These are phyloP conservation scores for Chrysemys picta DNA, from an alignment of 2,113 vertebrate genomes.

Conservation along the genomic window DNA sequence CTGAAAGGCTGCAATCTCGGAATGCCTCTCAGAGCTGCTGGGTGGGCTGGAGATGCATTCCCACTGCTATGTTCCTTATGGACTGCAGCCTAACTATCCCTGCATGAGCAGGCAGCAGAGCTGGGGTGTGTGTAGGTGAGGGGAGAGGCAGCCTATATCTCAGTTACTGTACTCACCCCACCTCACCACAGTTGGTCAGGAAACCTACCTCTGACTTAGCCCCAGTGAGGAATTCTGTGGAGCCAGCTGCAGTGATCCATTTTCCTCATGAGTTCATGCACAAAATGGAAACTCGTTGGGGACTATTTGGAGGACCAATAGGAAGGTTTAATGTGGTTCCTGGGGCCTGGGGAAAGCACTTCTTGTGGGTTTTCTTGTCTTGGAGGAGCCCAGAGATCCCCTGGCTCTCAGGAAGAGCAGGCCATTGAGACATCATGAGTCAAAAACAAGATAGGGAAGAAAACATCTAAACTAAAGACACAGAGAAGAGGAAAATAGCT, in stretches of 20 bases:
- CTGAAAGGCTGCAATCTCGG: too few species aligned
- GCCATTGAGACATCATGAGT: conserved; percentile 21
- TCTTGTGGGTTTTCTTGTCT: conserved; percentile 6
- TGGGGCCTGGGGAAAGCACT: conserved; percentile 10
- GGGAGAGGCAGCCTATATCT: accelerated
- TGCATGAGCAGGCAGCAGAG: neutral
- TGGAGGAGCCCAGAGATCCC: neutral
- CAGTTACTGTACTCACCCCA: neutral
- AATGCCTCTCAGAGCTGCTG: too few species aligned
- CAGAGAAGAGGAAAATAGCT: conserved; percentile 21
- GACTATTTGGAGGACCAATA: neutral
- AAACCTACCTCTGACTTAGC: neutral
- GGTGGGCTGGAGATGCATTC: neutral
- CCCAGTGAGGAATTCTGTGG: neutral
- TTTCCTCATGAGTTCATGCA: accelerated
- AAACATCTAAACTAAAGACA: conserved; percentile 27
- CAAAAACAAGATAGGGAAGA: conserved; percentile 21
- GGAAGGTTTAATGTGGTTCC: neutral
- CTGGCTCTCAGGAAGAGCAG: neutral
- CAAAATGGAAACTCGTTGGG: neutral
- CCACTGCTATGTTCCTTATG: too few species aligned
- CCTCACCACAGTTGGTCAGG: neutral
- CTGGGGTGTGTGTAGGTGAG: neutral
- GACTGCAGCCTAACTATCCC: accelerated
- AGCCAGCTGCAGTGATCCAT: conserved; percentile 4